Base-by-base conservation (phyloP, 2,888 invertebrate species). In the Perdita meconis region DNA sequence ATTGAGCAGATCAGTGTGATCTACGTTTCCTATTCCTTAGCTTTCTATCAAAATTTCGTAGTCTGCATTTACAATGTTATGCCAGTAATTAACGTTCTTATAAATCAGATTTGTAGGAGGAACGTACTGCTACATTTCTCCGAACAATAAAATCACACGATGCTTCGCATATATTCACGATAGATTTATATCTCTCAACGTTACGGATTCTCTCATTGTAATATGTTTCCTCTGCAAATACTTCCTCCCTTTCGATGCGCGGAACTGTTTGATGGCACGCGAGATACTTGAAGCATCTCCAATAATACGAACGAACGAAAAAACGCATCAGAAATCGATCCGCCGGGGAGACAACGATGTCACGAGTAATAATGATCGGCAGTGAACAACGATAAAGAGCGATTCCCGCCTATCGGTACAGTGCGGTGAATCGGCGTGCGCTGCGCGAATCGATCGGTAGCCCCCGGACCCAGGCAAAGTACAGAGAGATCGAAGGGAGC, bases 321-420 rank as follows among this genome's bases (percentile, higher is more conserved):
- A 50, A n/a, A 24, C n/a, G 13, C 50, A 26, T 6, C 8, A 3
- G 4, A 42, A 65, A 24, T 10, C 44, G 22, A 5, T 42, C 16
- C 30, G 8, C 34, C 22, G 38, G 6, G 19, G 56, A 26, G 12
- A n/a, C n/a, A 30, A 19, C n/a, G 30, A 40, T 16, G n/a, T 47
- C 38, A 24, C 12, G 42, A 13, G 51, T 59, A 69, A 57, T 63
- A 59, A 63, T 42, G 69, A 69, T 69, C 36, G n/a, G 13, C 16
- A 24, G n/a, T 2, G 56, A n/a, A 26, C 66, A 30, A 55, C 26
- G 50, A 50, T 66, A 30, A 67, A 74, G n/a, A 53, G 44, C 19
- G 74, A 74, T 67, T 57, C 63, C 16, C n/a, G n/a, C n/a, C 61
- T 51, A 67, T 74, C 61, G 76, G n/a, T 51, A n/a, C n/a, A 13